A percentile compares a stretch with the other conserved stretches of the same genome.
Evolutionary conservation across 2,797 vertebrate species (phyloP).

Genomic region (Anguilla marmorata): DNA sequence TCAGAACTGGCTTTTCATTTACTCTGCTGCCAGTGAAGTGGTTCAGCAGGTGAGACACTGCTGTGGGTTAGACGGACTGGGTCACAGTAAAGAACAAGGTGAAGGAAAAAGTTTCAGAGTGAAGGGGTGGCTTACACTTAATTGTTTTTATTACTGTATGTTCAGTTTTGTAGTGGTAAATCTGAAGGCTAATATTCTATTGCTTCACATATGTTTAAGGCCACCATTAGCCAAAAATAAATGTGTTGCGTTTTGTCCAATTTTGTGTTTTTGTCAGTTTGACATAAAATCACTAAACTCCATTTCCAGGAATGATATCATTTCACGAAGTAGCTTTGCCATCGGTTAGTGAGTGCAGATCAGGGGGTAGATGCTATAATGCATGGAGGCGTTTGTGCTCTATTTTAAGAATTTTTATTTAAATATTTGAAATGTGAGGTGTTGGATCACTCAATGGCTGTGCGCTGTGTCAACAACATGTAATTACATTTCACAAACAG

Average conservation of each 20-base stretch:
- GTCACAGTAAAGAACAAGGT: neutral
- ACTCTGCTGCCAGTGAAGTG: neutral
- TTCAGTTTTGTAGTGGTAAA: too few species aligned
- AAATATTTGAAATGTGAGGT: neutral
- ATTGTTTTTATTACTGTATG: too few species aligned
- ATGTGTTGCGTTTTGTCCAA: too few species aligned
- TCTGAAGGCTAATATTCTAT: too few species aligned
- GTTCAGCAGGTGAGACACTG: neutral
- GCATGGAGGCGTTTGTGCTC: neutral
- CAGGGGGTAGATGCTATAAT: neutral
- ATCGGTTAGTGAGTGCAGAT: neutral
- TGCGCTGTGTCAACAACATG: too few species aligned
- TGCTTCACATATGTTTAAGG: too few species aligned
- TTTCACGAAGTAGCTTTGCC: neutral
- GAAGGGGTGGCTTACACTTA: neutral
- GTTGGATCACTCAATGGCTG: neutral
- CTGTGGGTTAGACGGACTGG: neutral
- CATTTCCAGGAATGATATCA: neutral
- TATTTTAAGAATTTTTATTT: neutral
- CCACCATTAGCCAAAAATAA: too few species aligned
- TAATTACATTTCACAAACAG: neutral
- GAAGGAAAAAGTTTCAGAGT: neutral
- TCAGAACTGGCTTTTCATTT: neutral
- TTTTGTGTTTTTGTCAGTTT: conserved; percentile 28
- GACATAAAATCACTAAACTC: neutral